Conservation (phyloP, 2,888 invertebrate species). For the Gasteruption jaculator region DNA sequence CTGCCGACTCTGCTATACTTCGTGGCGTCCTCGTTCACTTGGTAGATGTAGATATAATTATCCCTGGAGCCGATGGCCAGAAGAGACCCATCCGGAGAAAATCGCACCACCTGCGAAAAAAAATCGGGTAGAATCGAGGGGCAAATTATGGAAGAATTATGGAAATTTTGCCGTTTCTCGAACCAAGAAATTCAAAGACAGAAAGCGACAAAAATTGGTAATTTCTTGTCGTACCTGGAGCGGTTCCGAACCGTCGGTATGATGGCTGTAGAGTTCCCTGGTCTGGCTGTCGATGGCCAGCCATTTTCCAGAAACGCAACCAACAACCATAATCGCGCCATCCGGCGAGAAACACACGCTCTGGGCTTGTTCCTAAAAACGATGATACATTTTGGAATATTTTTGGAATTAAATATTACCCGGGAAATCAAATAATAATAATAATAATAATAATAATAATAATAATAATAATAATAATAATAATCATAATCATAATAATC, state of each 20-base stretch:
- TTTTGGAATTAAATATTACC: background rate
- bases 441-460: slow-evolving; percentile 38
- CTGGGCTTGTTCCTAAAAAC: slow-evolving; percentile 75
- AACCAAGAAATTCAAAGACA: slow-evolving; percentile 2
- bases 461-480: slow-evolving; percentile 19
- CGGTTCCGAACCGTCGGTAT: slow-evolving; percentile 64
- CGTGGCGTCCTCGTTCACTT: slow-evolving; percentile 70
- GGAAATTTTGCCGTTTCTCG: background rate
- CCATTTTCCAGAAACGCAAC: slow-evolving; percentile 77
- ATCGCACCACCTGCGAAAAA: slow-evolving; percentile 68
- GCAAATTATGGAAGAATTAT: background rate
- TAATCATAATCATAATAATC: too few relatives aligned
- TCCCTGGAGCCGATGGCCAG: slow-evolving; percentile 85
- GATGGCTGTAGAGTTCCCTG: slow-evolving; percentile 65
- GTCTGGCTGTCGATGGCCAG: slow-evolving; percentile 77
- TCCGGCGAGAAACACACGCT: slow-evolving; percentile 77
- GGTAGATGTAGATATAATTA: slow-evolving; percentile 86
- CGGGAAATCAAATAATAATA: background rate
- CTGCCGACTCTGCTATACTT: slow-evolving; percentile 78
- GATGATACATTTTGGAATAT: background rate
- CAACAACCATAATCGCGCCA: slow-evolving; percentile 73
- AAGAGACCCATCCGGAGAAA: slow-evolving; percentile 73
- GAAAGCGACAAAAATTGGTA: slow-evolving; percentile 3
- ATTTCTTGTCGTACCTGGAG: slow-evolving; percentile 49
- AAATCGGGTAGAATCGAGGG: background rate